phyloP scores from a whole-genome alignment of 35 echinoderm and acorn worm genomes.

The Strongylocentrotus purpuratus region DNA sequence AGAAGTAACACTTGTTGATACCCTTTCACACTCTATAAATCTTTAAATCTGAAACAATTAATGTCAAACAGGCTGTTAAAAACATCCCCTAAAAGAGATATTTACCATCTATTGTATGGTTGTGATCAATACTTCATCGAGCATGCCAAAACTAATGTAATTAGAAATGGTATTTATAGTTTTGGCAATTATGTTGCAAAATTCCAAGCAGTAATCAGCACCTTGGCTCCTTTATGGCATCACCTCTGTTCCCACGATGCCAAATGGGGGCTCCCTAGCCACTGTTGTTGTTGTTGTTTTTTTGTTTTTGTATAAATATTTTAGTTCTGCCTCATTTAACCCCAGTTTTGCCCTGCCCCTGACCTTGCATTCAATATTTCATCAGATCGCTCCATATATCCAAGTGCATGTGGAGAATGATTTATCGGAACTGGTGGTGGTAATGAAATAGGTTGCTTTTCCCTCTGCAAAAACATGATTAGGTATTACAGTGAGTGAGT shows the following conservation, averaged over 20 bases:
- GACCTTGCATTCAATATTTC: neutral
- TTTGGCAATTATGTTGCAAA: neutral
- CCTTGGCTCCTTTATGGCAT: neutral
- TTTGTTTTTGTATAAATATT: neutral
- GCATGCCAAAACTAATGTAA: neutral
- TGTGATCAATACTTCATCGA: neutral
- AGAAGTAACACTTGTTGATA: neutral
- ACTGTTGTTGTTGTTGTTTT: neutral
- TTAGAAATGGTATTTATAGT: neutral
- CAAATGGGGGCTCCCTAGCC: neutral
- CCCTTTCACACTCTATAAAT: neutral
- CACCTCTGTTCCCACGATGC: neutral
- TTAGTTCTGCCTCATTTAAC: neutral
- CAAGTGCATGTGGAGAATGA: neutral
- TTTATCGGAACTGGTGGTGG: neutral
- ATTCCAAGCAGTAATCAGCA: neutral
- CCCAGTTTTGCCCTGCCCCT: neutral
- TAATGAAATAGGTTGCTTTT: neutral
- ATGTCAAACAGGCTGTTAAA: too few species aligned
- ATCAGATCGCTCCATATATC: neutral
- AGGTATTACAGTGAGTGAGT: neutral
- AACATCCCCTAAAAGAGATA: neutral
- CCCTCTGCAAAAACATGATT: neutral
- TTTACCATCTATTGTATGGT: neutral
- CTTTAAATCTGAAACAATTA: neutral